Evolutionary conservation across 2,797 vertebrate genomes (phyloP).

Genomic region (Discoglossus pictus): DNA sequence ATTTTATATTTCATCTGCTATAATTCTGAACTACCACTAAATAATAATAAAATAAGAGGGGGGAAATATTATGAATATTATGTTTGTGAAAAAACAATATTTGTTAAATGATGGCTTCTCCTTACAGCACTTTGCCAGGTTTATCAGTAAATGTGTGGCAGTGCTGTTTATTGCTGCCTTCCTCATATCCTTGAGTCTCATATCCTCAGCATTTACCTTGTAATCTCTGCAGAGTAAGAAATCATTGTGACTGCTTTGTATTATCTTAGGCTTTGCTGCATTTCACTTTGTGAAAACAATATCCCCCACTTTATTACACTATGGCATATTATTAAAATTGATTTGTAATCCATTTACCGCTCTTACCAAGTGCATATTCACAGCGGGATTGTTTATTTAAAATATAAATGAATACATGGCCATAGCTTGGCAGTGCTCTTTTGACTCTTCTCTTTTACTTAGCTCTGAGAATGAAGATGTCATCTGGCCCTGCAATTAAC

Average conservation of each 20-base stretch:
- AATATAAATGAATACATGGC: background rate
- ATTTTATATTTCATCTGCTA: no score
- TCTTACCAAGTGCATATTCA: background rate
- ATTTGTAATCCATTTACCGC: conserved; percentile 15
- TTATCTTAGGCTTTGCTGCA: background rate
- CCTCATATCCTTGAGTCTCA: background rate
- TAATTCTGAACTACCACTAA: no score
- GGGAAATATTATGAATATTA: no score
- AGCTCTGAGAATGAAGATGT: conserved; percentile 17
- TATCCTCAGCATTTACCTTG: background rate
- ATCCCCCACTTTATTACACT: background rate
- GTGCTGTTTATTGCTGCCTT: background rate
- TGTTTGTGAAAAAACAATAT: no score
- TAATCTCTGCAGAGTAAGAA: background rate
- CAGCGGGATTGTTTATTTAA: background rate
- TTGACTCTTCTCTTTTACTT: conserved; percentile 10
- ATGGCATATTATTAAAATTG: conserved; percentile 5
- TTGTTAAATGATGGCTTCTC: no score
- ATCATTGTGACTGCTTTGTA: conserved; percentile 13
- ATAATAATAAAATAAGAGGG: no score
- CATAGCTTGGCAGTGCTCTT: background rate
- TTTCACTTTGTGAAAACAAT: conserved; percentile 1
- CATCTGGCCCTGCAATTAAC: conserved; percentile 16
- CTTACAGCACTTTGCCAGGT: no score
- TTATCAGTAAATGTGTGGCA: no score